phyloP scores from a whole-genome alignment of 2,888 invertebrate species.

The Plemyria rubiginata region DNA sequence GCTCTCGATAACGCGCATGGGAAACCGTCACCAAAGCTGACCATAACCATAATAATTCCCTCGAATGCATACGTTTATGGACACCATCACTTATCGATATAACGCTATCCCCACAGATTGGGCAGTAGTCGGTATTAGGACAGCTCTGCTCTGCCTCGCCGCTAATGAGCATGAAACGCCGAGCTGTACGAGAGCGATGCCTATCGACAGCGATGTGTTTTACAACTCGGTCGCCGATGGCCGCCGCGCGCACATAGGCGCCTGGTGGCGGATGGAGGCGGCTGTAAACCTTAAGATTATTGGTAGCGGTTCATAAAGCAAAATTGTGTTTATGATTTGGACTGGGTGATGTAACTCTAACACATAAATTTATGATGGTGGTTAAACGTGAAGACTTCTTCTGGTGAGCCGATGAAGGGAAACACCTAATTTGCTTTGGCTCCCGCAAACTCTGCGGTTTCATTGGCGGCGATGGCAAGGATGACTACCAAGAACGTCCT shows the following conservation, averaged over 20 bases:
- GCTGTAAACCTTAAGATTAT: background rate
- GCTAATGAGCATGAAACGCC: constrained; percentile 16
- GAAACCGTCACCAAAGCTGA: constrained; percentile 59
- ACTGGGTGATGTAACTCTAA: background rate
- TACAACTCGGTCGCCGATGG: constrained; percentile 9
- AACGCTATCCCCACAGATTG: constrained; percentile 12
- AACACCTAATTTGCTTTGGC: no score
- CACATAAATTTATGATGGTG: background rate
- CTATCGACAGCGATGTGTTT: constrained; percentile 15
- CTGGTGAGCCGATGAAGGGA: no score
- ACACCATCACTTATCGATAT: constrained; percentile 29
- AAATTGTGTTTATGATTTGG: constrained; percentile 1
- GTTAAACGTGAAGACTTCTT: no score
- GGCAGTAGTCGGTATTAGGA: constrained; percentile 2
- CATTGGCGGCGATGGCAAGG: no score
- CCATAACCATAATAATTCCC: constrained; percentile 51
- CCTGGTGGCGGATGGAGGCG: background rate
- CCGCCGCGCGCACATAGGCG: background rate
- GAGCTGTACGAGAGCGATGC: constrained; percentile 6
- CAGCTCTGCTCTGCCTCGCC: constrained; percentile 4
- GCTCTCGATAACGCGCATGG: constrained; percentile 66
- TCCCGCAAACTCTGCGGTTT: no score
- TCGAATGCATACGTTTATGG: constrained; percentile 29
- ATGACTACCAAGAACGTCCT: no score
- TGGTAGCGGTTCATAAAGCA: constrained; percentile 14